Base-by-base conservation (phyloP, 2,797 vertebrate species). In the Brachyrhaphis roseni region DNA sequence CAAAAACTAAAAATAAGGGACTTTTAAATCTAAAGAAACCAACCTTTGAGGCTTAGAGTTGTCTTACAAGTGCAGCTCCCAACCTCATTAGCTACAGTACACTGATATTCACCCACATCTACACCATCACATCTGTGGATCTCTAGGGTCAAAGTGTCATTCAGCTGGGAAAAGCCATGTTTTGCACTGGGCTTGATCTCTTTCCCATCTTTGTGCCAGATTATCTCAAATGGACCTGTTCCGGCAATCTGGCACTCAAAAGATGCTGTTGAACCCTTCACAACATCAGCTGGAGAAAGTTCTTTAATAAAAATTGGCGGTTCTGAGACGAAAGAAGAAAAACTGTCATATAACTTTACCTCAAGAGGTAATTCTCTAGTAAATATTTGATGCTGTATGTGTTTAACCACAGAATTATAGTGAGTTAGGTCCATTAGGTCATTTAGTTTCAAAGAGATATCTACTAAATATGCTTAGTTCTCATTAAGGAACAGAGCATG, bases 81-180 rank as follows among this genome's bases (percentile, higher is more conserved):
- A 0, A 97, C 97, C 91, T 99, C 98, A 18, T 99, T 99, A 83
- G 97, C 90, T 78, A 98, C 93, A 66, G 96, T 95, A 80, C 98
- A 99, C 84, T 97, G 97, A 91, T 99, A 99, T 91, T 99, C 97
- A 45, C 97, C 97, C 53, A 96, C 91, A 87, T 99, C 98, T 4
- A 96, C 95, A 55, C 93, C 55, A 47, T 98, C 98, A 84, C 97
- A 97, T 80, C 94, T 98, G 86, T 96, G 97, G 85, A 99, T 96
- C 31, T 96, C 96, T 20, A 99, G 96, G 75, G 93, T 92, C 90
- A 97, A 89, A 39, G 94, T 85, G 23, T 88, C 96, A 78, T 97
- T 96, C 76, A 92, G 93, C 79, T 95, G 94, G 47, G 95, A 95
- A 83, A 98, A 92, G 20, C 92, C 86, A 0, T 99, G 97, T 90